Evolutionary conservation across 2,888 invertebrate species (phyloP).

Genomic region (Drepanosiphum platanoidis): DNA sequence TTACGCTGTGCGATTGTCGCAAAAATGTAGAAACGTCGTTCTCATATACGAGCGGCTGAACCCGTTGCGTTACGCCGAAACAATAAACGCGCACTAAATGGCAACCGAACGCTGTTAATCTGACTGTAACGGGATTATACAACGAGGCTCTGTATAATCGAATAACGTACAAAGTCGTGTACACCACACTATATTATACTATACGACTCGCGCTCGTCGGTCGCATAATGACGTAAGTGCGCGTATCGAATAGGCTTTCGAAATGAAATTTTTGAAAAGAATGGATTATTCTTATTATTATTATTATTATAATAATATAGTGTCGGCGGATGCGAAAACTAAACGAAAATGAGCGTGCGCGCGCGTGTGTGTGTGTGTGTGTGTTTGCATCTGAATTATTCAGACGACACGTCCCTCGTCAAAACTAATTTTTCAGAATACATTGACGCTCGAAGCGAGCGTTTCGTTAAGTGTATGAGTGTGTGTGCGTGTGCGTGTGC

Average conservation of each 20-base stretch:
- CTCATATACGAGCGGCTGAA: too few species aligned
- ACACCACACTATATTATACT: too few species aligned
- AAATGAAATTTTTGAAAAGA: neutral
- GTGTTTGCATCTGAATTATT: neutral
- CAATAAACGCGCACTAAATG: neutral
- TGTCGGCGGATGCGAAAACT: neutral
- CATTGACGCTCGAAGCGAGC: neutral
- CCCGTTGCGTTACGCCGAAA: too few species aligned
- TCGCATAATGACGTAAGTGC: neutral
- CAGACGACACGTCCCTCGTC: neutral
- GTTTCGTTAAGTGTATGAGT: neutral
- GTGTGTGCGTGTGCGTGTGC: neutral
- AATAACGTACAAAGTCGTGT: neutral
- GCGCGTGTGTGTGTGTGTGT: too few species aligned
- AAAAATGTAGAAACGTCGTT: too few species aligned
- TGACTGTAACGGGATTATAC: neutral
- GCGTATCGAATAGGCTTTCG: neutral
- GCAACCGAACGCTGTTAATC: neutral
- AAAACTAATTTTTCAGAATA: neutral
- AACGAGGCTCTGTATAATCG: neutral
- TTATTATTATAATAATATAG: neutral
- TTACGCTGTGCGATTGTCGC: too few species aligned
- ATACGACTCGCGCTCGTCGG: neutral
- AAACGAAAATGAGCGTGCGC: neutral
- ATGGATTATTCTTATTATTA: too few species aligned